Evolutionary conservation across 2,888 invertebrate species (phyloP), one percentile per base, ranked within the genome.

Genomic region (Timandra comae): DNA sequence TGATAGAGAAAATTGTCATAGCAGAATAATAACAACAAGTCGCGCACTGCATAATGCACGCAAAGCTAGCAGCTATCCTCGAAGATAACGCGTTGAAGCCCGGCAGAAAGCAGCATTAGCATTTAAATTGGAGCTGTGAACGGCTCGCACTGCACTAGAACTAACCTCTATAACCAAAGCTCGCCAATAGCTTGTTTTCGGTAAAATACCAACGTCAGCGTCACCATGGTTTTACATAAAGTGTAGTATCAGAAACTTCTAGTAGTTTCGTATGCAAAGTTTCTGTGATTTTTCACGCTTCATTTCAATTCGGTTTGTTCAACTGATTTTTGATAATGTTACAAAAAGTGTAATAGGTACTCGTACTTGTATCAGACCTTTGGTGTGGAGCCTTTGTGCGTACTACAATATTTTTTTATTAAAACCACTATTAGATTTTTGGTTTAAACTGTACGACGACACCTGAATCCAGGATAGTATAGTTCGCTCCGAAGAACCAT

Each of bases 81-180:
- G 46, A 63, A 61, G 56, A 73, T 66, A 64, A 58, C 54, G 46
- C 52, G 56, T 54, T 49, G 56, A 56, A 48, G 55, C 52, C 52
- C 52, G 39, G 52, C 56, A 62, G 56, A 63, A 58, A 49, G 41
- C 37, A 37, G 40, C 45, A 77, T 79, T 78, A 65, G 63, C 78
- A 79, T 79, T 68, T 73, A 76, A 69, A 75, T 74, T 64, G 67
- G 49, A 49, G 42, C 38, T 43, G 46, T 50, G 45, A 33, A 23
- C 38, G 32, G 34, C 43, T 53, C 38, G 45, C n/a, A n/a, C 39
- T 41, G 36, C 48, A 37, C 43, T 46, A 41, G 31, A 41, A 38
- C 43, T 41, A 41, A 41, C 37, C 30, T 33, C 26, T 43, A 38
- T 31, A 33, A 38, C 40, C 30, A 25, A 30, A 43, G 43, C 43